Conservation (phyloP, 1,140 invertebrate species). For the Macrosteles quadrilineatus region DNA sequence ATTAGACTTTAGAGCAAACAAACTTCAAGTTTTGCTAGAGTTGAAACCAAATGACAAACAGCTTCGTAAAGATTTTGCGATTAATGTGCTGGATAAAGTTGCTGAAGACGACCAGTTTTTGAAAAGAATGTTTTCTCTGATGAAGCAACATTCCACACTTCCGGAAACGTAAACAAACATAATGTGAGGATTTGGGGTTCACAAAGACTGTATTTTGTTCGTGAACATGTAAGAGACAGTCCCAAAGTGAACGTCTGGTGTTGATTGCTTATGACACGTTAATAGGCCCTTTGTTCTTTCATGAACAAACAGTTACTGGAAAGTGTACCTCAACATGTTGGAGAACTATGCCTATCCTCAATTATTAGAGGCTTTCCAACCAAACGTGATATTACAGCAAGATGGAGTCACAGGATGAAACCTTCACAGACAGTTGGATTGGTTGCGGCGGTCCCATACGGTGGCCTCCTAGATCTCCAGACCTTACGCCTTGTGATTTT, state of each 20-base stretch:
- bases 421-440: too few species aligned
- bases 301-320: slow-evolving; percentile 5
- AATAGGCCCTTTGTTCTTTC: slow-evolving; percentile 30
- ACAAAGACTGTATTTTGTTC: slow-evolving; percentile 25
- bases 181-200: slow-evolving; percentile 33
- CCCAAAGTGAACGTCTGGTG: slow-evolving; percentile 34
- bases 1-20: background rate
- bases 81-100: background rate
- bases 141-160: slow-evolving; percentile 25
- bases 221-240: slow-evolving; percentile 14
- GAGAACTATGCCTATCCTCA: too few species aligned
- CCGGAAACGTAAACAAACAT: slow-evolving; percentile 29
- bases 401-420: too few species aligned
- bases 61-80: background rate
- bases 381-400: too few species aligned
- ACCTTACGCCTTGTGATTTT: too few species aligned
- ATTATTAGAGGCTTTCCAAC: too few species aligned
- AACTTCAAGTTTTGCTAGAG: background rate
- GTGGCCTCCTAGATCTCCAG: too few species aligned
- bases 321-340: background rate
- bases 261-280: slow-evolving; percentile 16
- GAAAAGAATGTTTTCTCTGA: slow-evolving; percentile 28
- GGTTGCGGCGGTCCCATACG: too few species aligned
- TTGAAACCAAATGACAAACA: background rate
- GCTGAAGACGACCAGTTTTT: slow-evolving; percentile 13